Evolutionary conservation across 2,888 invertebrate species (phyloP).

Genomic region (Dusona sp.): DNA sequence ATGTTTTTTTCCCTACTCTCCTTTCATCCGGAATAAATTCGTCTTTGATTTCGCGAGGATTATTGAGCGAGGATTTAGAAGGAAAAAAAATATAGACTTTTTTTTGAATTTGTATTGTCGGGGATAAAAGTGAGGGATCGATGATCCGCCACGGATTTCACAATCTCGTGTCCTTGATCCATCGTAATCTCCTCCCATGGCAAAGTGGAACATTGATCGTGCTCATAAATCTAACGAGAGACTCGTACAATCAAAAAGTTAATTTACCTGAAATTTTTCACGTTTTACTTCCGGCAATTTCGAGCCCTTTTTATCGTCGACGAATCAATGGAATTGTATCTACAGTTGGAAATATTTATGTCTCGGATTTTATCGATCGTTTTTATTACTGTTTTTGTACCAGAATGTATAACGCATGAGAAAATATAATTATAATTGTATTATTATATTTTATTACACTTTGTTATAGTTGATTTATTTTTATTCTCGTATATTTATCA

Average conservation of each 20-base stretch:
- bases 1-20: neutral
- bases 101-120: neutral
- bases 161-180: constrained; percentile 31
- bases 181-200: constrained; percentile 15
- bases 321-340: neutral
- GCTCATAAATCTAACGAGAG: neutral
- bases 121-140: neutral
- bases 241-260: too few relatives aligned
- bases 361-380: neutral
- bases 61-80: neutral
- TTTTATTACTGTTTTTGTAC: neutral
- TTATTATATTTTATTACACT: neutral
- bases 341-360: too few relatives aligned
- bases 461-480: constrained; percentile 1
- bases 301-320: neutral
- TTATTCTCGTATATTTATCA: neutral
- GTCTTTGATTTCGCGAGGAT: neutral
- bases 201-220: constrained; percentile 18
- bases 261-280: neutral
- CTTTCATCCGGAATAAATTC: neutral
- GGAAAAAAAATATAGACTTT: neutral
- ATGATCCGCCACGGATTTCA: neutral
- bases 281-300: neutral
- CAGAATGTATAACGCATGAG: neutral
- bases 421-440: neutral